Evolutionary conservation across 2,888 invertebrate species (phyloP), one percentile per base, ranked within the genome.

Genomic region (Glaucopsyche alexis): DNA sequence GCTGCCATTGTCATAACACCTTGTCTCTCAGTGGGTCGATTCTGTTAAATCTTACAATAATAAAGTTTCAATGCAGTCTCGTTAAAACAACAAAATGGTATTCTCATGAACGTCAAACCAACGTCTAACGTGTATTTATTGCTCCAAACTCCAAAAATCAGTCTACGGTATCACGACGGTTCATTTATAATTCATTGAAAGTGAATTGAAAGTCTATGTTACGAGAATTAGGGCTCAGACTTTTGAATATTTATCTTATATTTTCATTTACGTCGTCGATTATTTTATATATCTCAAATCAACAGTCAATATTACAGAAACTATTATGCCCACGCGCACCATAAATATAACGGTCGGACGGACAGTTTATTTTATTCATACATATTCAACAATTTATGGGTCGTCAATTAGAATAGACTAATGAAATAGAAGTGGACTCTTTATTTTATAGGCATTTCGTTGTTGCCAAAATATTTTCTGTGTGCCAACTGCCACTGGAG

Each of bases 321-420:
- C 19, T 19, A 50, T 50, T 40, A 52, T 52, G 55, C 55, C 55
- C 55, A 55, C 55, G 55, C 55, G 19, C 19, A 19, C 55, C 19
- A 19, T 55, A 19, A 55, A 55, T 55, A 55, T 16, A n/a, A 16
- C 55, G 16, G 19, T 16, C 19, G 55, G 55, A 19, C 55, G 9
- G 55, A 19, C 19, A 19, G 19, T 19, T 55, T 55, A 55, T 55
- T 55, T 55, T 55, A 9, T 55, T 19, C 55, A 55, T 55, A 55
- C 19, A 55, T 19, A 55, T 55, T 55, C 19, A 55, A 19, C 19
- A 55, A 16, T 55, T 55, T 55, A 55, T 55, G 16, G 55, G 55
- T 55, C 55, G 55, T 55, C 55, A 55, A 55, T 55, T 55, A 55
- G 55, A 55, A 55, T 16, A 16, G 55, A 55, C 19, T 19, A 55